These are phyloP conservation scores for Sebastes vulpes DNA, from an alignment of 2,797 vertebrate genomes.

Conservation along the genomic window DNA sequence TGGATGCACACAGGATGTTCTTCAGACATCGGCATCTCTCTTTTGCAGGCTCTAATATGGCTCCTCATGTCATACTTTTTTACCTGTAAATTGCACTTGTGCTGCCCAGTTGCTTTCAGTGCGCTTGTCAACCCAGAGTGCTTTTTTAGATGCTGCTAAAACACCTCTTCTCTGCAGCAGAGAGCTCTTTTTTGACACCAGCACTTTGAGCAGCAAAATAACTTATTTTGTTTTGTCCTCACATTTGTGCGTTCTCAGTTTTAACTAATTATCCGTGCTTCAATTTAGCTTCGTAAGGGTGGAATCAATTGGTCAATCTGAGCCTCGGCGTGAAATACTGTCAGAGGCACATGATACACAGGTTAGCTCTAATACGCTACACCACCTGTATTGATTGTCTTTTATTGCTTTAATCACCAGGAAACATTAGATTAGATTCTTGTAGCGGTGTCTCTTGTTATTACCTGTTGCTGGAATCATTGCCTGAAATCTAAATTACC, in stretches of 20 bases:
- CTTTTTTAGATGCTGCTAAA: conserved; percentile 19
- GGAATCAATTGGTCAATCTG: neutral
- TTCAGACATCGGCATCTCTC: conserved; percentile 10
- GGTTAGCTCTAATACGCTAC: conserved; percentile 14
- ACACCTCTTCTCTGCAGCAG: conserved; percentile 1
- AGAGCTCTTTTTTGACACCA: conserved; percentile 27
- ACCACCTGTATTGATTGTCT: conserved; percentile 5
- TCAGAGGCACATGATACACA: conserved; percentile 2
- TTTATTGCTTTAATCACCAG: conserved; percentile 51
- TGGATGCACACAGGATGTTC: conserved; percentile 36
- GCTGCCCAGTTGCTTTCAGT: neutral
- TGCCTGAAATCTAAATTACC: conserved; percentile 49
- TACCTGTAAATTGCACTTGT: conserved; percentile 1
- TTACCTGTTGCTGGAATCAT: conserved; percentile 39
- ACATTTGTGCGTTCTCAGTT: neutral
- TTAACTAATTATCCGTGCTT: neutral
- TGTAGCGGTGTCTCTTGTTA: conserved; percentile 17
- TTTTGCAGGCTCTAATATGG: conserved; percentile 7
- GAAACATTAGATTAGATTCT: conserved; percentile 42
- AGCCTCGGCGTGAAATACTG: neutral
- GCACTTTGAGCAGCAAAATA: neutral
- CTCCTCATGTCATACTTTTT: neutral
- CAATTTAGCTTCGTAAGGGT: neutral
- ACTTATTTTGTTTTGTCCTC: neutral
- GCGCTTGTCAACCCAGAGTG: conserved; percentile 7